These are phyloP conservation scores for Teleopsis dalmanni DNA, from an alignment of 1,140 invertebrate species.

Conservation along the genomic window DNA sequence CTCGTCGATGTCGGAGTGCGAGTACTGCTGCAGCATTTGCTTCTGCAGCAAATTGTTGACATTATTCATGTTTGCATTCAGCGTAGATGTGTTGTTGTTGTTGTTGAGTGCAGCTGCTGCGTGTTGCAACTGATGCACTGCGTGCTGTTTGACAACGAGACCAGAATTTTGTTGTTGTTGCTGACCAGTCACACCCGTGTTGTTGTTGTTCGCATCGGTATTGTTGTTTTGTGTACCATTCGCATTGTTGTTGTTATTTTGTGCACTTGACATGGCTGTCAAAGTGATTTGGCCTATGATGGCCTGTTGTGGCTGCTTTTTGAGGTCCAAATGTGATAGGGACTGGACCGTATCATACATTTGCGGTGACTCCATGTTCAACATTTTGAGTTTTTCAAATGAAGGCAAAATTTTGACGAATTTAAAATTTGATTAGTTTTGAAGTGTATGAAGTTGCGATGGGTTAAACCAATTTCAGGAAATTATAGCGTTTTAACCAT, in stretches of 20 bases:
- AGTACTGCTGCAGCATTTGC: slow-evolving; percentile 55
- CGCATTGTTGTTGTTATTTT: slow-evolving; percentile 38
- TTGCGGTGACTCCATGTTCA: slow-evolving; percentile 62
- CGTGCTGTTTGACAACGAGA: slow-evolving; percentile 35
- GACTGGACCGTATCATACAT: slow-evolving; percentile 55
- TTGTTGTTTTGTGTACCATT: slow-evolving; percentile 28
- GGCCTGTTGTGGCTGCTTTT: slow-evolving; percentile 44
- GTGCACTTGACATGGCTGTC: slow-evolving; percentile 48
- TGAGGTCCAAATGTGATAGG: slow-evolving; percentile 40
- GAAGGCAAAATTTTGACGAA: slow-evolving; percentile 42
- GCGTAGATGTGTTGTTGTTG: slow-evolving; percentile 34
- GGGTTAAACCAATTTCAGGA: not conserved
- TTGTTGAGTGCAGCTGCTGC: slow-evolving; percentile 39
- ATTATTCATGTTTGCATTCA: slow-evolving; percentile 34
- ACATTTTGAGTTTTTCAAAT: slow-evolving; percentile 38
- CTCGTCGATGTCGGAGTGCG: slow-evolving; percentile 72
- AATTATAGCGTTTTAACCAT: slow-evolving; percentile 12
- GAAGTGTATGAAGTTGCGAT: not conserved
- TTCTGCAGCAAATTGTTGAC: slow-evolving; percentile 42
- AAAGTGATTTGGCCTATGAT: slow-evolving; percentile 45
- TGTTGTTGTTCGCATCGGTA: slow-evolving; percentile 40
- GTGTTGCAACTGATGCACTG: slow-evolving; percentile 39
- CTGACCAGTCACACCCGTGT: slow-evolving; percentile 29
- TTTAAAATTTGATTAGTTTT: too few relatives aligned
- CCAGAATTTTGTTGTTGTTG: slow-evolving; percentile 27